phyloP scores from a whole-genome alignment of 2,797 vertebrate species.

The Carapus acus region DNA sequence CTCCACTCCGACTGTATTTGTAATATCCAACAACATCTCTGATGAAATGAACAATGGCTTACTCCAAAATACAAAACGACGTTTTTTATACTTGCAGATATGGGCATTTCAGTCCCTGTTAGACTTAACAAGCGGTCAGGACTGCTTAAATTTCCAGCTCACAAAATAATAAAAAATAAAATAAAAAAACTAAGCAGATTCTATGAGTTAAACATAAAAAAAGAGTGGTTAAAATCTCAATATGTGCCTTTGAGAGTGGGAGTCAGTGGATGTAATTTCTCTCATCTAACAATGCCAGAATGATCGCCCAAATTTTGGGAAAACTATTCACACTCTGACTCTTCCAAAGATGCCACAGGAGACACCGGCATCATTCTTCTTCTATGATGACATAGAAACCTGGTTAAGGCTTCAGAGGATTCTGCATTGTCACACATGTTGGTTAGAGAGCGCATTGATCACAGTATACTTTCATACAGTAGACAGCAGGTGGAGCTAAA shows the following conservation, averaged over 20 bases:
- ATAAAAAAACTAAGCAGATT: conserved; percentile 24
- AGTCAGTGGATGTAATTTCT: conserved; percentile 41
- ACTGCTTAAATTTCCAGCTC: conserved; percentile 47
- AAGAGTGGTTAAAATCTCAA: conserved; percentile 50
- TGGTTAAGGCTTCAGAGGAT: conserved; percentile 37
- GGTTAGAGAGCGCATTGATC: conserved; percentile 46
- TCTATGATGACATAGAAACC: conserved; percentile 32
- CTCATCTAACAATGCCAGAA: conserved; percentile 28
- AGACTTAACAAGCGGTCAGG: conserved; percentile 43
- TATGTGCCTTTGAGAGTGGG: conserved; percentile 64
- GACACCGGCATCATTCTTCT: conserved; percentile 23
- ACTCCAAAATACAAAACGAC: conserved; percentile 34
- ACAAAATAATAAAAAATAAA: conserved; percentile 31
- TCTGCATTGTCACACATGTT: conserved; percentile 35
- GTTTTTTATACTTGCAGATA: conserved; percentile 45
- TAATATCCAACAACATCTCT: conserved; percentile 20
- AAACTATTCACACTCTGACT: conserved; percentile 38
- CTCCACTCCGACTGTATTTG: conserved; percentile 14
- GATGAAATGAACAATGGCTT: conserved; percentile 45
- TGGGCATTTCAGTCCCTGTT: conserved; percentile 30
- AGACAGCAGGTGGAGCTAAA: conserved; percentile 38
- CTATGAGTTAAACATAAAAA: conserved; percentile 37
- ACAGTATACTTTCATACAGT: conserved; percentile 64
- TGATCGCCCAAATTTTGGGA: conserved; percentile 13
- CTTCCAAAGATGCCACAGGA: conserved; percentile 27